Evolutionary conservation across 2,797 vertebrate species (phyloP).

Genomic region (Glyptemys insculpta): DNA sequence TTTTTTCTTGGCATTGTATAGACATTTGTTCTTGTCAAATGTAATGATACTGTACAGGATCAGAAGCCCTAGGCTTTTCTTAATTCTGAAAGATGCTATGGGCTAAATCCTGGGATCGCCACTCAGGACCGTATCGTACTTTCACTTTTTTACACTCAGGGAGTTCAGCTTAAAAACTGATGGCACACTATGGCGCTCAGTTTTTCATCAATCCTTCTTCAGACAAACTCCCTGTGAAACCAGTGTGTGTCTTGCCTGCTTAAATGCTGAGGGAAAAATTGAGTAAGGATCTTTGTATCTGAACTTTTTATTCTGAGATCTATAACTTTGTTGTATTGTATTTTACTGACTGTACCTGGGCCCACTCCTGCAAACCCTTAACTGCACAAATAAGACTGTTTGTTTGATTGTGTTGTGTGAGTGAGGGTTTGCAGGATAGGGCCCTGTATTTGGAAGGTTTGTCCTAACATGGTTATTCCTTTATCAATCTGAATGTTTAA

Average conservation of each 20-base stretch:
- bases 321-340: slow-evolving; percentile 2
- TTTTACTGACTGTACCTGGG: slow-evolving; percentile 17
- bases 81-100: slow-evolving; percentile 15
- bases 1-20: neutral
- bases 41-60: neutral
- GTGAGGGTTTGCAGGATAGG: neutral
- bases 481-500: neutral
- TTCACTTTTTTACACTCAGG: neutral
- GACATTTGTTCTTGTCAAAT: neutral
- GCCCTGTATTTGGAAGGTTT: neutral
- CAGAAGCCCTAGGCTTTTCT: neutral
- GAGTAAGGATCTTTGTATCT: neutral
- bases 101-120: slow-evolving; percentile 12
- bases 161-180: slow-evolving; percentile 38
- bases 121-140: slow-evolving; percentile 38
- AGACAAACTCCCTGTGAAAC: neutral
- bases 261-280: neutral
- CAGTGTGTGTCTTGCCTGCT: neutral
- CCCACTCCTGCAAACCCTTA: slow-evolving; percentile 5
- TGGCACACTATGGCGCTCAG: neutral
- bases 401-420: neutral
- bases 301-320: slow-evolving; percentile 40
- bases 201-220: neutral
- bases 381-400: neutral
- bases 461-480: neutral